Percentiles rank a stretch among this genome's conserved stretches.
Conservation (phyloP, 2,797 vertebrate species). For the Nannoperca australis region DNA sequence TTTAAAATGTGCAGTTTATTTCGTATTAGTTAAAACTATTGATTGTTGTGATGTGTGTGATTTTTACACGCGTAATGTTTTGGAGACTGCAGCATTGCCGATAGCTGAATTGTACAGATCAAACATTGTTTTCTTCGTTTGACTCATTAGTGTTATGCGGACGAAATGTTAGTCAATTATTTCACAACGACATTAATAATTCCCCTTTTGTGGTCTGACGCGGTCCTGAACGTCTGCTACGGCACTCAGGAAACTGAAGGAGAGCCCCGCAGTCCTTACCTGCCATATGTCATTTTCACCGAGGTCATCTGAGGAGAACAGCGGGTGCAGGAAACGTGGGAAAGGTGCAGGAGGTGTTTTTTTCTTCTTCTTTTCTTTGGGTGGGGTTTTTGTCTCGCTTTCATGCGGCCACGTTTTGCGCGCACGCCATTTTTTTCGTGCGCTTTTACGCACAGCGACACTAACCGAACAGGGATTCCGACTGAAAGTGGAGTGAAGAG, state of each 20-base stretch:
- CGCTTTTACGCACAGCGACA: constrained; percentile 73
- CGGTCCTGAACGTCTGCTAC: background rate
- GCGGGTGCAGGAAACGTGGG: constrained; percentile 12
- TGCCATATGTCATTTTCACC: constrained; percentile 39
- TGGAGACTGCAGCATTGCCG: background rate
- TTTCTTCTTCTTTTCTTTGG: constrained; percentile 25
- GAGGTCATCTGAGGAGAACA: constrained; percentile 67
- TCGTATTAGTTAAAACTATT: background rate
- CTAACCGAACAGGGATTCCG: background rate
- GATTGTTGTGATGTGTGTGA: background rate
- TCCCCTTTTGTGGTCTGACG: no score
- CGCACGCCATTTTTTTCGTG: constrained; percentile 55
- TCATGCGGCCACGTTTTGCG: constrained; percentile 65
- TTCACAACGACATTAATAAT: background rate
- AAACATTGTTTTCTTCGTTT: background rate
- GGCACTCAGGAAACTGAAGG: background rate
- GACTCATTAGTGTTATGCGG: constrained; percentile 1
- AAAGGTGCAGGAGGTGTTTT: constrained; percentile 34
- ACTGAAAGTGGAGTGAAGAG: background rate
- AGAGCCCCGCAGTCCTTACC: constrained; percentile 16
- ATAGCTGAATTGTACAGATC: background rate
- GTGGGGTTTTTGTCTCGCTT: constrained; percentile 67
- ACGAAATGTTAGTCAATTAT: background rate
- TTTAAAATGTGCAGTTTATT: background rate
- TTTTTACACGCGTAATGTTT: constrained; percentile 2